Conservation (phyloP, 2,113 vertebrate species). For the Sebastes schlegelii region DNA sequence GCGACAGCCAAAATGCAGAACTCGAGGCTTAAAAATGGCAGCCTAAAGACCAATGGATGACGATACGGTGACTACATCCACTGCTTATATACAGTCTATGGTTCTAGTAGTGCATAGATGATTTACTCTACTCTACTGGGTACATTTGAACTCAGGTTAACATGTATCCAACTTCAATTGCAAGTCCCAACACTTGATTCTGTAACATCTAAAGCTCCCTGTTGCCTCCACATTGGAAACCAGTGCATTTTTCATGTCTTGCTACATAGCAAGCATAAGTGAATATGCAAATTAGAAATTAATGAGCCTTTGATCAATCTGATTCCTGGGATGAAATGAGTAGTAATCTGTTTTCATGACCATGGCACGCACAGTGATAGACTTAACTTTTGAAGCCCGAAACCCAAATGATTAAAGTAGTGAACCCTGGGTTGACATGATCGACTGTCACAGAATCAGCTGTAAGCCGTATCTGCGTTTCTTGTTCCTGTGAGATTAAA, state of each 20-base stretch:
- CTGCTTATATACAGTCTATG: no score
- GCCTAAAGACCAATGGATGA: no score
- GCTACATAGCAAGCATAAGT: background rate
- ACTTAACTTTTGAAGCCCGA: conserved; percentile 27
- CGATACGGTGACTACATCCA: no score
- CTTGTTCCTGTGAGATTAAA: conserved; percentile 62
- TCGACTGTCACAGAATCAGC: conserved; percentile 37
- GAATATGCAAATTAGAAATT: conserved; percentile 37
- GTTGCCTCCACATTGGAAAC: background rate
- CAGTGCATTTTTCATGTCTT: background rate
- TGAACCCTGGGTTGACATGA: conserved; percentile 28
- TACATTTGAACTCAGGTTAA: background rate
- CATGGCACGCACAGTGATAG: conserved; percentile 1
- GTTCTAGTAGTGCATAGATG: background rate
- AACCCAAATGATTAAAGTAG: conserved; percentile 47
- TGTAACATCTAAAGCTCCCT: background rate
- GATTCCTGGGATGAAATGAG: conserved; percentile 3
- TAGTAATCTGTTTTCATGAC: conserved; percentile 42
- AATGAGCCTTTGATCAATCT: conserved; percentile 28
- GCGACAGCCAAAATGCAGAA: no score
- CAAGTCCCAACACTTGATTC: background rate
- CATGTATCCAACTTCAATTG: background rate
- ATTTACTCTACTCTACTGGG: background rate
- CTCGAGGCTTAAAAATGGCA: no score
- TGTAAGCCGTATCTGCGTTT: conserved; percentile 28